Evolutionary conservation across 1,140 invertebrate genomes (phyloP), one percentile per base, ranked within the genome.

Genomic region (Drosophila bifasciata): DNA sequence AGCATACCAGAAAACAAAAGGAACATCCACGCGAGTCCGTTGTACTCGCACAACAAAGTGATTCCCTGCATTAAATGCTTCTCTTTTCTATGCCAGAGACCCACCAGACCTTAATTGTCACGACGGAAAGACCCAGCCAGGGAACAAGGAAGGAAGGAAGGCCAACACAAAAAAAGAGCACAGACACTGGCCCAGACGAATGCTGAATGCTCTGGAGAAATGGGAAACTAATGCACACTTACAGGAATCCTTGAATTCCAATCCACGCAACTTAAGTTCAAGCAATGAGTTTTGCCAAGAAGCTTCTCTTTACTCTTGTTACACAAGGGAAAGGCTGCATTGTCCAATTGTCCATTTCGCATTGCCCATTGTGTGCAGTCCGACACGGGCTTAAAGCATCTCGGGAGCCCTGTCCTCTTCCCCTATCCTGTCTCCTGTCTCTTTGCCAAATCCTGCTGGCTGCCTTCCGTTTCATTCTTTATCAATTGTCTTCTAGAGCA

Each of bases 401-500:
- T 55, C 16, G 49, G 36, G 21, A 49, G 25, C 13, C 13, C 51
- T 43, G 43, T 25, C 40, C 40, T 41, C 19, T 19, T 2, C 4
- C 19, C 19, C 19, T 21, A 4, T 21, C 11, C 11, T 25, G 13
- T 21, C 46, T n/a, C 17, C 19, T 46, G 44, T 11, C n/a, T 16
- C 40, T 45, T 17, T 28, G 0, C 32, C 11, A 36, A 36, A 36
- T 5, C 32, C 32, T 36, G 11, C 32, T 36, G 32, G 32, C 11
- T n/a, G n/a, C 32, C 32, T 36, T 36, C 61, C 43, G 36, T 59
- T 67, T 40, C 59, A 68, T 81, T 75, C 69, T 78, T 78, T 78
- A 88, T 77, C 81, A 86, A 86, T 88, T 86, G 77, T 88, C 81
- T 86, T 68, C 64, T 69, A 53, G 55, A 75, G 68, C 58, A 86